phyloP scores from a whole-genome alignment of 2,888 invertebrate genomes.

The Tricholauxania praeusta region DNA sequence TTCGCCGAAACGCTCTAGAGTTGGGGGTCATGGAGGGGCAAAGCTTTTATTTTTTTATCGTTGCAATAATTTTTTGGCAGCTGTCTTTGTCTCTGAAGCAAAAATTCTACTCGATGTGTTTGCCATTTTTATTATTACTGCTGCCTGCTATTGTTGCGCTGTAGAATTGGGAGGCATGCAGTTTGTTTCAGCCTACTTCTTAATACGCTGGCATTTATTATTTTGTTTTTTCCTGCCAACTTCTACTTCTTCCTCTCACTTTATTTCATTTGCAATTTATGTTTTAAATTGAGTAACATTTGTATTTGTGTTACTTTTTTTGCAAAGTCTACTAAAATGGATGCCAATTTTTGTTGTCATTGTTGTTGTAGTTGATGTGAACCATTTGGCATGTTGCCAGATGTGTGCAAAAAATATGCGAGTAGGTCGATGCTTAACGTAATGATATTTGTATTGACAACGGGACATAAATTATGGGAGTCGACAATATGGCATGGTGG shows the following conservation, averaged over 20 bases:
- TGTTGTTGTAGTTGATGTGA: constrained; percentile 29
- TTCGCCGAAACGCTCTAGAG: no score
- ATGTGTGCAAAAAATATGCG: constrained; percentile 20
- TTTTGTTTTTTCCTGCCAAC: constrained; percentile 28
- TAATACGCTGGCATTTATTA: constrained; percentile 10
- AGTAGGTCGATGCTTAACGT: constrained; percentile 29
- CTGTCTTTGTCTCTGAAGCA: constrained; percentile 15
- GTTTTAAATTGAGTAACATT: constrained; percentile 42
- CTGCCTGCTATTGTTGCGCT: not conserved
- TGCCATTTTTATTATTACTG: not conserved
- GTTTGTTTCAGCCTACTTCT: not conserved
- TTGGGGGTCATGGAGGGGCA: no score
- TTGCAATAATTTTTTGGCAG: constrained; percentile 40
- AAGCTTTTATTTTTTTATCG: constrained; percentile 38
- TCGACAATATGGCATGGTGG: no score
- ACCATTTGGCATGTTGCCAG: constrained; percentile 36
- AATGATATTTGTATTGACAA: constrained; percentile 41
- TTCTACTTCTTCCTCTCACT: constrained; percentile 5
- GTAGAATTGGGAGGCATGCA: not conserved
- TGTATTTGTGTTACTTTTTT: constrained; percentile 16
- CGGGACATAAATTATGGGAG: constrained; percentile 22
- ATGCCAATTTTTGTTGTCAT: constrained; percentile 31
- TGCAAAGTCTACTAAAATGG: not conserved
- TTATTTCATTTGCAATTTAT: constrained; percentile 38
- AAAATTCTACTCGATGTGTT: not conserved